Percentiles rank a stretch among this genome's conserved stretches.
Evolutionary conservation across 2,797 vertebrate species (phyloP).

Genomic region (Chaetodon trifasciatus): DNA sequence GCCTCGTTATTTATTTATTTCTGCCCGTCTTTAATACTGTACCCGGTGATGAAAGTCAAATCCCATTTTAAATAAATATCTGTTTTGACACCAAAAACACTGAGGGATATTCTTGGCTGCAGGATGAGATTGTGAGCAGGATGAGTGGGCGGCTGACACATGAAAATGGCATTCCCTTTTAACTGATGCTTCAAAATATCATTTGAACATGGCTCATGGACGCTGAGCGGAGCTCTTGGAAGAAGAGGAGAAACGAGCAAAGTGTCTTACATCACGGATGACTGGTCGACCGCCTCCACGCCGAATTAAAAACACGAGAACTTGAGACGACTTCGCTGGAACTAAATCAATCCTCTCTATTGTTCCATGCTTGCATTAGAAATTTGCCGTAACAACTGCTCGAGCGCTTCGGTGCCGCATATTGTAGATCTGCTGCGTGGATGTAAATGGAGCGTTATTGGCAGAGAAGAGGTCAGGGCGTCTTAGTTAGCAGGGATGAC

Average conservation of each 20-base stretch:
- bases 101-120: constrained; percentile 52
- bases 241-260: constrained; percentile 32
- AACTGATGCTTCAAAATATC: constrained; percentile 37
- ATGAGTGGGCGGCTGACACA: constrained; percentile 40
- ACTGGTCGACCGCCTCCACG: constrained; percentile 44
- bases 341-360: constrained; percentile 25
- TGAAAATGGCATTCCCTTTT: constrained; percentile 54
- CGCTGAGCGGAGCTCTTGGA: constrained; percentile 46
- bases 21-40: constrained; percentile 31
- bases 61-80: constrained; percentile 51
- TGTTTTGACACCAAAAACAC: constrained; percentile 51
- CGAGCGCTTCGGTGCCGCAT: constrained; percentile 24
- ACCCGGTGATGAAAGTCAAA: constrained; percentile 55
- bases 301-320: constrained; percentile 36
- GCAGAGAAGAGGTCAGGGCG: constrained; percentile 33
- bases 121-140: constrained; percentile 54
- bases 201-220: constrained; percentile 42
- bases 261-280: constrained; percentile 49
- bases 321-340: constrained; percentile 15
- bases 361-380: constrained; percentile 25
- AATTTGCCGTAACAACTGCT: constrained; percentile 27
- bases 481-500: constrained; percentile 49
- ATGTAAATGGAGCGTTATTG: constrained; percentile 60
- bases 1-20: constrained; percentile 19
- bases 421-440: constrained; percentile 49